phyloP scores from a whole-genome alignment of 2,888 invertebrate genomes.

The Dioctria linearis region DNA sequence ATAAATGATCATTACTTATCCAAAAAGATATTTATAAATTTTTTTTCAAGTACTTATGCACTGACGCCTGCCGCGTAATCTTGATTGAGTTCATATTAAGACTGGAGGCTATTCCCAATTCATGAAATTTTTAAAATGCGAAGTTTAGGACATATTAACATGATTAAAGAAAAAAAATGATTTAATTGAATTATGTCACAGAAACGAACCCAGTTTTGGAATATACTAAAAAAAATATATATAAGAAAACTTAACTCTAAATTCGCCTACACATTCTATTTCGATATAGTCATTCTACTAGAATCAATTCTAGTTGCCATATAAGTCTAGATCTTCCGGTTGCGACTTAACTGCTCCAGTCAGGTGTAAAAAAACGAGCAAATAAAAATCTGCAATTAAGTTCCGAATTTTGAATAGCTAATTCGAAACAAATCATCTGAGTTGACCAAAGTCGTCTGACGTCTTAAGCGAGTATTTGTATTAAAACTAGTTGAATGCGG shows the following conservation, averaged over 20 bases:
- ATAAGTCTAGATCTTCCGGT: neutral
- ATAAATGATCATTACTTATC: slow-evolving; percentile 31
- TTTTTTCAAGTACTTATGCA: slow-evolving; percentile 1
- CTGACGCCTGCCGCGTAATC: neutral
- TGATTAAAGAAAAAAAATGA: neutral
- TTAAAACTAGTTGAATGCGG: too few relatives aligned
- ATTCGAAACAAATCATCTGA: too few relatives aligned
- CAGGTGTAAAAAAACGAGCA: neutral
- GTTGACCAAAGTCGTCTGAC: too few relatives aligned
- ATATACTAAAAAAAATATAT: too few relatives aligned
- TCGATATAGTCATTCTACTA: neutral
- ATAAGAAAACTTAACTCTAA: neutral
- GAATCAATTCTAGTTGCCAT: neutral
- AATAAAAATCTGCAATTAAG: neutral
- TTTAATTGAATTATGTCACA: slow-evolving; percentile 38
- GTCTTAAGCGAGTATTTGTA: too few relatives aligned
- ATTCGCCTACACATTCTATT: neutral
- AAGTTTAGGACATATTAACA: slow-evolving; percentile 22
- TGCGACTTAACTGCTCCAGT: neutral
- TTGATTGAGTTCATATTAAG: slow-evolving; percentile 22
- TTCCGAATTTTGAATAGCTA: neutral
- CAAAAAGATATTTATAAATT: neutral
- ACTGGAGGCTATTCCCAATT: neutral
- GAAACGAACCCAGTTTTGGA: too few relatives aligned
- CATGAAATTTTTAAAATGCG: slow-evolving; percentile 6